Base-by-base conservation (phyloP, 2,113 vertebrate genomes). In the Sorex araneus region DNA sequence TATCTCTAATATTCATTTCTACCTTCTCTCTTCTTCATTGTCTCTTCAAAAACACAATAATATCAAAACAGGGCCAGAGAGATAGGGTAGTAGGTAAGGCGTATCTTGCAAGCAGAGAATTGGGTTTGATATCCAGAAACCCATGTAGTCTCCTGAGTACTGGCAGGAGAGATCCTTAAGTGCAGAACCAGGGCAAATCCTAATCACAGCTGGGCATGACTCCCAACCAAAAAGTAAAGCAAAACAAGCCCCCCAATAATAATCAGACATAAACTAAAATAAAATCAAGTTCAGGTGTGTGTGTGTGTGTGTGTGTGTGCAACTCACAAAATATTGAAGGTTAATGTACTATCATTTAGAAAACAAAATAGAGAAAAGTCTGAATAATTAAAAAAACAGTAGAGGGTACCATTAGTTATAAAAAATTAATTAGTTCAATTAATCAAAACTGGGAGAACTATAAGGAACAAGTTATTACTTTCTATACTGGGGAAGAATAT, bases 331-430 rank as follows among this genome's bases (percentile, higher is more conserved):
- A 50, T 50, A 3, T 57, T 89, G 15, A 45, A 87, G 18, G 1
- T 64, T 19, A 67, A 0, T 60, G 73, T 47, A 63, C 25, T 60
- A 0, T 8, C 23, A 30, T 50, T 71, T 80, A 32, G 11, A 81
- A 95, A 67, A 71, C 8, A 83, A 91, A 91, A 69, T 19, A 40
- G 18, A 30, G 21, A 4, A 74, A 90, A 63, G 25, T 25, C 10
- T 23, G 19, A n/a, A 4, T 57, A 21, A 82, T 43, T 3, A 1
- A 23, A 36, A 84, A 77, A 63, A 7, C 63, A 81, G 32, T n/a
- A 36, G 75, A 74, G 9, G 36, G 34, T 50, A 18, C 7, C 25
- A 70, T 43, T 45, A 47, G 6, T 43, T 81, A 34, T 6, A 90
- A 81, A 4, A 34, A 87, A 30, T n/a, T 54, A 1, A 40, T 89